Evolutionary conservation across 2,888 invertebrate genomes (phyloP).

Genomic region (Limenitis camilla): DNA sequence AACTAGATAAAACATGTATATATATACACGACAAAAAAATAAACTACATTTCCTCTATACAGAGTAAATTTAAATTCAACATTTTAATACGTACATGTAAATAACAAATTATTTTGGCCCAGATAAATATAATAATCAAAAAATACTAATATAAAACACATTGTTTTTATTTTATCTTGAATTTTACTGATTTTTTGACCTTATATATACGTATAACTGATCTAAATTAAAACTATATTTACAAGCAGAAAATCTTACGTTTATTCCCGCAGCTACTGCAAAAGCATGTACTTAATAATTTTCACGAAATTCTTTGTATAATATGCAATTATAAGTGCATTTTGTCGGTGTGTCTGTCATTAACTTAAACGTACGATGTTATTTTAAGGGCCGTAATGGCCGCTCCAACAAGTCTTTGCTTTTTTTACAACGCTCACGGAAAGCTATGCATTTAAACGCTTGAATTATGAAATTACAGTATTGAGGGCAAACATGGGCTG

Average conservation of each 20-base stretch:
- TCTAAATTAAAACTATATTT: neutral
- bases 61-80: conserved; percentile 12
- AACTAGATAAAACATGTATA: conserved; percentile 32
- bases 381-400: conserved; percentile 72
- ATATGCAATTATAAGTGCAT: conserved; percentile 71
- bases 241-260: conserved; percentile 9
- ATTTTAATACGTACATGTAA: too few species aligned
- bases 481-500: conserved; percentile 62
- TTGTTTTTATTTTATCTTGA: too few species aligned
- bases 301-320: conserved; percentile 68
- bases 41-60: conserved; percentile 29
- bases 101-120: too few species aligned
- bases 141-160: too few species aligned
- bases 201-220: too few species aligned
- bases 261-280: conserved; percentile 49
- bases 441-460: conserved; percentile 74
- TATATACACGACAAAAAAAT: too few species aligned
- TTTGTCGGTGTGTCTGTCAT: conserved; percentile 72
- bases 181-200: too few species aligned
- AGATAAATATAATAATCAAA: too few species aligned
- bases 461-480: conserved; percentile 74
- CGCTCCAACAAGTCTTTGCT: conserved; percentile 57
- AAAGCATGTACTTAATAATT: conserved; percentile 61
- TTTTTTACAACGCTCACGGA: conserved; percentile 62
- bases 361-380: conserved; percentile 75